Conservation (phyloP, 2,797 vertebrate species). For the Sardinella longiceps region DNA sequence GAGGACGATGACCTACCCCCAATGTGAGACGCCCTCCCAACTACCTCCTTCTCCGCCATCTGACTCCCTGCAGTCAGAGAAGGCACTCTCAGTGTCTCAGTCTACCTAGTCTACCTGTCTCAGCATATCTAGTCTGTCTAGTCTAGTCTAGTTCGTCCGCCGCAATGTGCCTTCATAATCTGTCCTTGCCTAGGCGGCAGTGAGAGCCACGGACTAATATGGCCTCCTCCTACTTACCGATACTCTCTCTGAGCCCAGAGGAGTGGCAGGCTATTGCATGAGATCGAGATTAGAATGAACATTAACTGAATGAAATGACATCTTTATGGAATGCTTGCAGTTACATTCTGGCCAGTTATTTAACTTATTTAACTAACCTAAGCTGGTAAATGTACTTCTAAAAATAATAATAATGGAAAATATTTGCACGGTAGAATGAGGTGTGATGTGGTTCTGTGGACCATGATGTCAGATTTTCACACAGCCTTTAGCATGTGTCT, state of each 20-base stretch:
- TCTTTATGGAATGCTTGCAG: neutral
- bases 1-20: constrained; percentile 75
- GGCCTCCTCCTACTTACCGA: neutral
- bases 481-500: neutral
- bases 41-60: constrained; percentile 21
- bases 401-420: neutral
- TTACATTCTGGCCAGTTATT: neutral
- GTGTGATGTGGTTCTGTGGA: neutral
- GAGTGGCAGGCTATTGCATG: constrained; percentile 8
- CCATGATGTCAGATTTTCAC: neutral
- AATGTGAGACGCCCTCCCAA: constrained; percentile 71
- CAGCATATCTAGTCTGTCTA: too few species aligned
- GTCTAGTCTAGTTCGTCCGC: neutral
- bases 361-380: neutral
- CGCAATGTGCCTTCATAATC: neutral
- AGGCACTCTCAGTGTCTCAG: neutral
- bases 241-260: neutral
- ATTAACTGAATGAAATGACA: neutral
- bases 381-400: neutral
- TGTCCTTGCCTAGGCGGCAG: neutral
- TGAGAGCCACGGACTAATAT: neutral
- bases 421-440: neutral
- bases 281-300: neutral
- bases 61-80: neutral
- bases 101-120: neutral